Percentiles rank a stretch among this genome's conserved stretches.
Evolutionary conservation across 2,797 vertebrate species (phyloP).

Genomic region (Rhabdomys pumilio): DNA sequence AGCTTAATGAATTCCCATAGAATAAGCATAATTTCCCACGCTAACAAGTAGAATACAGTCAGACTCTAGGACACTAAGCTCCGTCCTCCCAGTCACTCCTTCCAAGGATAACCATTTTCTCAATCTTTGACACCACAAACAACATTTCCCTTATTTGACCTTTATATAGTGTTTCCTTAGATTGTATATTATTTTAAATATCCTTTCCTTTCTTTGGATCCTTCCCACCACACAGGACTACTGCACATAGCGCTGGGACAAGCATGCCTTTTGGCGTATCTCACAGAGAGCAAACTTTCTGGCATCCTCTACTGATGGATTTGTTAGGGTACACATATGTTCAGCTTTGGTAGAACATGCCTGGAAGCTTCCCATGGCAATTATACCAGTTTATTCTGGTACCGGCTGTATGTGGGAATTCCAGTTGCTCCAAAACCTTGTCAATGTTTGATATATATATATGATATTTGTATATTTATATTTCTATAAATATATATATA

Average conservation of each 20-base stretch:
- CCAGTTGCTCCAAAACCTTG: background rate
- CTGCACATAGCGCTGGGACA: background rate
- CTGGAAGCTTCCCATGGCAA: background rate
- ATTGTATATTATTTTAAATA: background rate
- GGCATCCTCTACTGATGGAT: background rate
- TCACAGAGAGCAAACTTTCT: background rate
- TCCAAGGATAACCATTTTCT: background rate
- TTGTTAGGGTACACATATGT: background rate
- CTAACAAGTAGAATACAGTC: background rate
- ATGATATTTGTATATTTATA: no score
- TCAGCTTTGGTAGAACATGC: background rate
- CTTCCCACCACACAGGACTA: background rate
- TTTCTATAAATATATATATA: background rate
- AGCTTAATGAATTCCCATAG: constrained; percentile 55
- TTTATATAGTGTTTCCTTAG: constrained; percentile 32
- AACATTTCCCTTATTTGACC: constrained; percentile 12
- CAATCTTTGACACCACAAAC: constrained; percentile 29
- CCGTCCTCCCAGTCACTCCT: background rate
- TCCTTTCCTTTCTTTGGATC: constrained; percentile 19
- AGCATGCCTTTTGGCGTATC: constrained; percentile 9
- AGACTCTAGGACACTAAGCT: background rate
- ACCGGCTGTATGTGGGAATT: background rate
- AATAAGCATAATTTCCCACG: background rate
- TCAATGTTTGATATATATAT: background rate
- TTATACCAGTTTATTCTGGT: constrained; percentile 18